Conservation (phyloP, 2,888 invertebrate genomes). For the Molorchus minor region DNA sequence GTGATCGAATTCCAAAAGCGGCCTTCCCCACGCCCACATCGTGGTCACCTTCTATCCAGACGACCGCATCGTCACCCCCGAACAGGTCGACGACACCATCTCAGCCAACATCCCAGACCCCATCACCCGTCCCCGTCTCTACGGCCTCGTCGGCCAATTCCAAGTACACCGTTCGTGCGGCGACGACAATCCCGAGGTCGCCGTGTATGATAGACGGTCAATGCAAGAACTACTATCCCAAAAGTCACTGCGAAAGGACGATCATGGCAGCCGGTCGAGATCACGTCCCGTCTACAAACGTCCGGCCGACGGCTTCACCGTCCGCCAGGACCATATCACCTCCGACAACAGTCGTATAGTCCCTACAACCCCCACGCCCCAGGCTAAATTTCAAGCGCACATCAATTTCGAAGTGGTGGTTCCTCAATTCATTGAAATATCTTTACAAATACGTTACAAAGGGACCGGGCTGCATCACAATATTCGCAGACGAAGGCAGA, state of each 20-base stretch:
- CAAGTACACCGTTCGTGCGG: too few species aligned
- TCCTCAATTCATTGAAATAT: conserved; percentile 36
- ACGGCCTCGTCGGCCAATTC: too few species aligned
- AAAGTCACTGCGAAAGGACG: too few species aligned
- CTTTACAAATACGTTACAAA: conserved; percentile 39
- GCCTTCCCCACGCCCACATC: conserved; percentile 26
- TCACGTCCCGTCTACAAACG: not conserved
- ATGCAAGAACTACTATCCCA: too few species aligned
- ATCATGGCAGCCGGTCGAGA: not conserved
- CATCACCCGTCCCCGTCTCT: not conserved
- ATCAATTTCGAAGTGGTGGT: conserved; percentile 40
- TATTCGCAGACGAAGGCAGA: not conserved
- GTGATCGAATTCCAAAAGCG: conserved; percentile 29
- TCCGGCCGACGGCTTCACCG: conserved; percentile 25
- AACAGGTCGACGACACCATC: too few species aligned
- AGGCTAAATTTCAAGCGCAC: conserved; percentile 34
- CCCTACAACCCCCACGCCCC: conserved; percentile 33
- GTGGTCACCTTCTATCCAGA: conserved; percentile 20
- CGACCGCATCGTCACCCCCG: not conserved
- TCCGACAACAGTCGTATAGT: conserved; percentile 26
- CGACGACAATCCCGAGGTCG: too few species aligned
- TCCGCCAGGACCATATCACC: conserved; percentile 1
- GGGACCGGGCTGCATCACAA: conserved; percentile 10
- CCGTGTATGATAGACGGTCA: too few species aligned
- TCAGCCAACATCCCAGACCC: not conserved